A percentile compares a stretch with the other conserved stretches of the same genome.
These are phyloP conservation scores for Eurystomus gularis DNA, from an alignment of 2,113 vertebrate genomes.

Conservation along the genomic window DNA sequence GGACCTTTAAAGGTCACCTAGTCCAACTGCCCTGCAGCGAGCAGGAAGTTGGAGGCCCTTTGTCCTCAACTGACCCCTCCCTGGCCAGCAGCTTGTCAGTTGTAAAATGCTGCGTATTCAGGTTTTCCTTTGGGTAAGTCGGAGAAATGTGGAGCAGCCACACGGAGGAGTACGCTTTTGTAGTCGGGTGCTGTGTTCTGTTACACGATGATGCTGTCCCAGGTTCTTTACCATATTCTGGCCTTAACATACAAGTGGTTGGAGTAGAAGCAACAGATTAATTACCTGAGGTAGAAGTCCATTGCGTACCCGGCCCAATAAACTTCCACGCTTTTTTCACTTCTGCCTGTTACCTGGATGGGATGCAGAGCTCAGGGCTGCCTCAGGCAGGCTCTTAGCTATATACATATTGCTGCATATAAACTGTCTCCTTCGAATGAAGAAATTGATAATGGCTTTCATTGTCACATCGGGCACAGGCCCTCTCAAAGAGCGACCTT, in stretches of 20 bases:
- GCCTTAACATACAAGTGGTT: not conserved
- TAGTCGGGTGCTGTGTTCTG: not conserved
- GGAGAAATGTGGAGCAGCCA: not conserved
- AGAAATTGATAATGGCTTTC: not conserved
- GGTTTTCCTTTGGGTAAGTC: not conserved
- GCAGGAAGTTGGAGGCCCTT: not conserved
- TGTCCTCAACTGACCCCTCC: not conserved
- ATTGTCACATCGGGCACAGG: not conserved
- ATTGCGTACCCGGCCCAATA: not conserved
- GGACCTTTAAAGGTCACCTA: not conserved
- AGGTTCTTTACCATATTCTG: not conserved
- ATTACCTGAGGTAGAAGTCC: not conserved
- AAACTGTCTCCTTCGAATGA: not conserved
- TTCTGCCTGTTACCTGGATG: not conserved
- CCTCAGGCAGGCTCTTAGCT: not conserved
- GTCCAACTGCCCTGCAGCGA: not conserved
- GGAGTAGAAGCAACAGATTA: not conserved
- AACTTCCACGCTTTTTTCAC: not conserved
- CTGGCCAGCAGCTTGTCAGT: not conserved
- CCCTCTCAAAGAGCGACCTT: not conserved
- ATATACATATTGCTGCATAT: not conserved
- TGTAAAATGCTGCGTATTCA: not conserved
- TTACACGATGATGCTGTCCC: not conserved
- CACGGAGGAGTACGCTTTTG: fast-evolving
- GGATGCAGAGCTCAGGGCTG: not conserved